Evolutionary conservation across 2,797 vertebrate species (phyloP).

Genomic region (Anableps anableps): DNA sequence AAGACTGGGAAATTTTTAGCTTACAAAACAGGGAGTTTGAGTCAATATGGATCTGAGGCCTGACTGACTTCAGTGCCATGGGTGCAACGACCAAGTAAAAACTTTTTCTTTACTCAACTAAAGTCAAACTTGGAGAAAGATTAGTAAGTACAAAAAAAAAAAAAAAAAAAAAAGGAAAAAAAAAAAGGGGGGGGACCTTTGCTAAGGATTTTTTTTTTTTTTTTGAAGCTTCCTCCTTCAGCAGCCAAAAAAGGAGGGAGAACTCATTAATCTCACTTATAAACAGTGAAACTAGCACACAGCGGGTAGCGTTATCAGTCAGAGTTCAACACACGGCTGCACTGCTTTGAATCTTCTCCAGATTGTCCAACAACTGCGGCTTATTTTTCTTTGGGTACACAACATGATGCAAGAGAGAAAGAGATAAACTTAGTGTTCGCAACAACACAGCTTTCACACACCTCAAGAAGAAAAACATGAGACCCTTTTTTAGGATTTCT

Average conservation of each 20-base stretch:
- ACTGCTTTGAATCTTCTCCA: constrained; percentile 61
- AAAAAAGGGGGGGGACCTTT: constrained; percentile 27
- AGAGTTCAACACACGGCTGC: constrained; percentile 52
- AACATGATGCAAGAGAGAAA: constrained; percentile 22
- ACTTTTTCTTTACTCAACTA: constrained; percentile 47
- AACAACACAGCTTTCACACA: constrained; percentile 51
- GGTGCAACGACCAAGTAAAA: constrained; percentile 55
- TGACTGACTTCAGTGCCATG: constrained; percentile 70
- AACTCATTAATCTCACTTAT: constrained; percentile 61
- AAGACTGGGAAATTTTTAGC: constrained; percentile 77
- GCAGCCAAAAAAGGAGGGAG: constrained; percentile 50
- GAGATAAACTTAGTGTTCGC: constrained; percentile 46
- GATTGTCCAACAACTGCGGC: constrained; percentile 47
- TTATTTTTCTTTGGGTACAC: constrained; percentile 20
- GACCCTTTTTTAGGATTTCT: constrained; percentile 31
- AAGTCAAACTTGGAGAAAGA: constrained; percentile 72
- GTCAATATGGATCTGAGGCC: constrained; percentile 79
- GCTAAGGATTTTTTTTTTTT: constrained; percentile 32
- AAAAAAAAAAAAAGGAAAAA: constrained; percentile 9
- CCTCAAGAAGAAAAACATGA: constrained; percentile 46
- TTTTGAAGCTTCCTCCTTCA: constrained; percentile 55
- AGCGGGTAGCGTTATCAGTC: constrained; percentile 61
- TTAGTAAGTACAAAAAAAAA: constrained; percentile 60
- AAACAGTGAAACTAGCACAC: constrained; percentile 60
- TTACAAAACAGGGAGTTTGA: constrained; percentile 72